Percentiles rank a stretch among this genome's conserved stretches.
phyloP scores from a whole-genome alignment of 2,113 vertebrate species.

The Smithornis capensis region DNA sequence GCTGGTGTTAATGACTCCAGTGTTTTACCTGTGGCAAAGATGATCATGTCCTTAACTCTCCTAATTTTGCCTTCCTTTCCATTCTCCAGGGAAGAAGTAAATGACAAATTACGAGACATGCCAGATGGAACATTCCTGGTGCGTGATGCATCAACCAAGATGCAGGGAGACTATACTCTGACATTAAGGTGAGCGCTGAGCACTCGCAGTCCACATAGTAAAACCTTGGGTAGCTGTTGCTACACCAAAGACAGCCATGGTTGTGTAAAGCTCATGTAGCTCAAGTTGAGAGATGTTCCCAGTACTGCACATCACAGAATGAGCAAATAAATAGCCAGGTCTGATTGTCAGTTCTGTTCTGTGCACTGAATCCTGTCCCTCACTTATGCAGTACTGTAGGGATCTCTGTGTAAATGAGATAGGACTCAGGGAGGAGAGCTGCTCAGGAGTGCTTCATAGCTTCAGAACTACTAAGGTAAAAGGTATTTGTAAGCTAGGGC shows the following conservation, averaged over 20 bases:
- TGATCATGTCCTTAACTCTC: not conserved
- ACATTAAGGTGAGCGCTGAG: conserved; percentile 81
- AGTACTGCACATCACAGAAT: not conserved
- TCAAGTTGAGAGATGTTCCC: not conserved
- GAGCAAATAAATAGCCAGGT: not conserved
- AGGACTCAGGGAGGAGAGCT: not conserved
- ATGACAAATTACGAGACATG: conserved; percentile 90
- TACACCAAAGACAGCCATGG: not conserved
- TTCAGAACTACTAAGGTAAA: not conserved
- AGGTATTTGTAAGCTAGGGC: not conserved
- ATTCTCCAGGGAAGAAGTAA: conserved; percentile 89
- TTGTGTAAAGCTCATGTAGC: not conserved
- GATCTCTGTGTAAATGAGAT: not conserved
- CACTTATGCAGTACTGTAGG: not conserved
- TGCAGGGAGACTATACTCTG: conserved; percentile 93
- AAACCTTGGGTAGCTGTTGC: not conserved
- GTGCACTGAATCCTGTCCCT: not conserved
- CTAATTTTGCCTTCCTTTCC: not conserved
- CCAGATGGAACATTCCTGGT: conserved; percentile 95
- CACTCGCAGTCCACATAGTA: not conserved
- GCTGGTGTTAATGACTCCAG: not conserved
- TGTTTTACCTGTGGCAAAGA: not conserved
- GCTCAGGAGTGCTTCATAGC: not conserved
- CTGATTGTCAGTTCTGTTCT: not conserved
- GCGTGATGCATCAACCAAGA: conserved; percentile 92